Evolutionary conservation across 2,888 invertebrate species (phyloP), one percentile per base, ranked within the genome.

Genomic region (Coecobrya sp.): DNA sequence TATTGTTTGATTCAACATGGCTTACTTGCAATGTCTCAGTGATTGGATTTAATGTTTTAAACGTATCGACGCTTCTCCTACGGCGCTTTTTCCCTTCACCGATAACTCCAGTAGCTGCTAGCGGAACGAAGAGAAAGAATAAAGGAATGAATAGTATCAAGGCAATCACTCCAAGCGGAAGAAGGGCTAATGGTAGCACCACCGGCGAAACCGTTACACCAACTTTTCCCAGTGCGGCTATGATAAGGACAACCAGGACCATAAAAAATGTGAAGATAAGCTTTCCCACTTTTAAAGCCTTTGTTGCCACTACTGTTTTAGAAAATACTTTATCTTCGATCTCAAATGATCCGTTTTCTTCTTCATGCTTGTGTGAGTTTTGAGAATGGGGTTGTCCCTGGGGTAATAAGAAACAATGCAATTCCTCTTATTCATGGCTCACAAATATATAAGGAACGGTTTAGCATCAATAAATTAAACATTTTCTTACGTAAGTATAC

Each of bases 251-350:
- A 3, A 92, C 89, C n/a, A 93, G 36, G 22, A 90, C 84, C 81
- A 93, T 55, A n/a, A 86, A 68, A 62, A 87, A 73, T 7, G 76
- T 49, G 42, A 93, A 89, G 5, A 93, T 13, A 16, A 89, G 16
- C 36, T 90, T 91, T 25, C 92, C 92, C 2, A 76, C 82, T 81
- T 82, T 93, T 27, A 93, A 76, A n/a, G 82, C 81, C 22, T 93
- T 93, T 8, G 92, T 85, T 16, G 87, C 93, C 0, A 82, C 81
- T 0, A 93, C 65, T 5, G 93, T 89, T 70, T 93, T 93, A 10
- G 93, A 52, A 62, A 93, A 90, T 2, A 85, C 76, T 65, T 90
- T 90, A 22, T 90, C 90, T 55, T 90, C 85, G 7, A 79, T 27
- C 52, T 89, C 88, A 89, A 89, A 52, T 11, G 73, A 76, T 0